These are phyloP conservation scores for Balaenoptera acutorostrata DNA, from an alignment of 2,113 vertebrate genomes.

Conservation along the genomic window DNA sequence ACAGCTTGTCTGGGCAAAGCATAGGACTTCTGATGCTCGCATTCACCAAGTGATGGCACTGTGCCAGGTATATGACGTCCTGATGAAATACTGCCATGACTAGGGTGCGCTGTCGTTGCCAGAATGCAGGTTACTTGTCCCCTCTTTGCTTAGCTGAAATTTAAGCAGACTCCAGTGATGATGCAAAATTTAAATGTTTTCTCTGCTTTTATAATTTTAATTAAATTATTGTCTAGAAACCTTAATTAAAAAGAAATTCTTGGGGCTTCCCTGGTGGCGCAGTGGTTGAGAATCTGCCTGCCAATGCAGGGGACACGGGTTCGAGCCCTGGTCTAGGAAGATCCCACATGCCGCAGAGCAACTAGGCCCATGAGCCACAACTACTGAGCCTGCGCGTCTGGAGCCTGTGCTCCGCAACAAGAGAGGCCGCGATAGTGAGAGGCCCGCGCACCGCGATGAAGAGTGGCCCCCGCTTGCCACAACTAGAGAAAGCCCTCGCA, in stretches of 20 bases:
- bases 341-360: no score
- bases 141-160: neutral
- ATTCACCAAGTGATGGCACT: neutral
- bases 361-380: no score
- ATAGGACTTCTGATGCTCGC: neutral
- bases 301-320: no score
- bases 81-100: neutral
- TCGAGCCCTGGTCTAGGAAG: no score
- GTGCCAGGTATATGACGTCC: neutral
- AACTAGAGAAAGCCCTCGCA: no score
- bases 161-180: neutral
- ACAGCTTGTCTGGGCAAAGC: neutral
- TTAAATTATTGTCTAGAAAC: neutral
- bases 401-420: no score
- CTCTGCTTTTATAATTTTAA: neutral
- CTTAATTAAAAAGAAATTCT: conserved; percentile 15
- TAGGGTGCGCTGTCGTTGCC: neutral
- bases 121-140: neutral
- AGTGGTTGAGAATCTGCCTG: no score
- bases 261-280: no score
- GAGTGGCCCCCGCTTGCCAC: no score
- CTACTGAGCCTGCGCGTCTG: no score
- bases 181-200: neutral
- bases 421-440: no score
- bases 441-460: no score